Base-by-base conservation (phyloP, 2,113 vertebrate species). In the Oreochromis spilurus region DNA sequence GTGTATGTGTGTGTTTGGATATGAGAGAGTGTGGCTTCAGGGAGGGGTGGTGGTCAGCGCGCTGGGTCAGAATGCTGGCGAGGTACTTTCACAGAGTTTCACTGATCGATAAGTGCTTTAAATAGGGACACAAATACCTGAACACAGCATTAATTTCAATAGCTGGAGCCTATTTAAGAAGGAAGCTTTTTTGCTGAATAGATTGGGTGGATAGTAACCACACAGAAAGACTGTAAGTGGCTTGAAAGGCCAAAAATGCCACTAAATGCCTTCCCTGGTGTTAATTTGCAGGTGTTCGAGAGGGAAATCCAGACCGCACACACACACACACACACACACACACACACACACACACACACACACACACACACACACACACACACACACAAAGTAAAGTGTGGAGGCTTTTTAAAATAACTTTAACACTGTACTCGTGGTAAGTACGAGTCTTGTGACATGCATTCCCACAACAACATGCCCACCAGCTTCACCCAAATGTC, bases 71-170 rank as follows among this genome's bases (percentile, higher is more conserved):
- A 94, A 92, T 95, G 95, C 94, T 95, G 92, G 92, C 93, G 84
- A 88, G 89, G 94, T 94, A 94, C 94, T 95, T 96, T 96, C 83
- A 38, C 81, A 89, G 91, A 95, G 93, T 95, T 95, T 91, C 89
- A 36, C 87, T 87, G 88, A 95, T 96, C 95, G 7, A 96, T 96
- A 93, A 31, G 6, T 65, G 92, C 93, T 94, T 94, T 93, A 95
- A 95, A 95, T 95, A 95, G 92, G 93, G 89, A 93, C 95, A 90
- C 89, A 92, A 93, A 95, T 89, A 91, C 87, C 88, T 86, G 85
- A 79, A 86, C 89, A 92, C 94, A 95, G 94, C 94, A 95, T 92
- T 95, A 93, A 93, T 93, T 92, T 94, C 89, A 91, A 90, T 91
- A 88, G 62, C 81, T 85, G 89, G 88, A 89, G 91, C 91, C 87